Percentiles rank a stretch among this genome's conserved stretches.
phyloP scores from a whole-genome alignment of 2,113 vertebrate species.

The Chionodraco myersi region DNA sequence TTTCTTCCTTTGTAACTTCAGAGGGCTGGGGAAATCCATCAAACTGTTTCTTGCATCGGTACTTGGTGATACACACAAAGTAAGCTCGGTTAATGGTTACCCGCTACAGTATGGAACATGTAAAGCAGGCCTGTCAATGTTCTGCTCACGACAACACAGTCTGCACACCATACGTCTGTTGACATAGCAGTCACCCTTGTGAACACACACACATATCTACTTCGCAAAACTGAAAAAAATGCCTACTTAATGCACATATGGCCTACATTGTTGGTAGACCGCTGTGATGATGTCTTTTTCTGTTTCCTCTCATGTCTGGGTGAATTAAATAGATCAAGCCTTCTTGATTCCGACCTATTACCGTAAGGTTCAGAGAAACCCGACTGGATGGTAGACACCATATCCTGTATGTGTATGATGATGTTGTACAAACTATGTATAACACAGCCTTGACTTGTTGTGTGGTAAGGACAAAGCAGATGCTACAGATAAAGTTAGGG shows the following conservation, averaged over 20 bases:
- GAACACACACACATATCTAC: slow-evolving; percentile 17
- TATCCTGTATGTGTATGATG: slow-evolving; percentile 49
- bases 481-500: slow-evolving; percentile 56
- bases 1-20: slow-evolving; percentile 50
- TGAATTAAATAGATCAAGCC: slow-evolving; percentile 62
- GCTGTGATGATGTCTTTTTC: slow-evolving; percentile 50
- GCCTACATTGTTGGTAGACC: slow-evolving; percentile 52
- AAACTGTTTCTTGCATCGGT: slow-evolving; percentile 57
- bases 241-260: slow-evolving; percentile 58
- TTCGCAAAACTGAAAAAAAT: slow-evolving; percentile 35
- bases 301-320: slow-evolving; percentile 59
- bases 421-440: slow-evolving; percentile 48
- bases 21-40: slow-evolving; percentile 58
- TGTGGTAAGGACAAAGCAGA: slow-evolving; percentile 48
- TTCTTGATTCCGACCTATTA: slow-evolving; percentile 38
- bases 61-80: slow-evolving; percentile 47
- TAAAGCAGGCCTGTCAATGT: slow-evolving; percentile 27
- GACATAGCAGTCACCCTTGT: slow-evolving; percentile 49
- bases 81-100: slow-evolving; percentile 73
- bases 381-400: slow-evolving; percentile 45
- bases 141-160: slow-evolving; percentile 48
- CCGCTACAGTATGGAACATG: slow-evolving; percentile 25
- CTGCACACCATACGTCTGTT: slow-evolving; percentile 34
- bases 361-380: slow-evolving; percentile 39
- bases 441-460: slow-evolving; percentile 48